Evolutionary conservation across 2,113 vertebrate species (phyloP).

Genomic region (Festucalex cinctus): DNA sequence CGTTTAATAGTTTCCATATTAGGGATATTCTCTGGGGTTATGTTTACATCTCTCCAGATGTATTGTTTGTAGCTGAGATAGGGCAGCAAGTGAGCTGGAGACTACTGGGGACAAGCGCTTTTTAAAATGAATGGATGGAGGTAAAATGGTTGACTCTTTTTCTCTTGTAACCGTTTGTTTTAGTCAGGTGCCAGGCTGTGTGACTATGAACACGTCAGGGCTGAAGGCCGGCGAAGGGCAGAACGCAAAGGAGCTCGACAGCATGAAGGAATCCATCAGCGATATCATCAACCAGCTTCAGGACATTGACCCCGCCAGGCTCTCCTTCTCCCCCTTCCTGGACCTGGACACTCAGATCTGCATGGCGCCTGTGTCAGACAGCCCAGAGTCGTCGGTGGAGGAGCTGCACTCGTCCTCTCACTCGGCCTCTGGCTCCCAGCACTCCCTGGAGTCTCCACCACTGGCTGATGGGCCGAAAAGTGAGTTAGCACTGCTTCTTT

Average conservation of each 20-base stretch:
- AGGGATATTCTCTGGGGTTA: not conserved
- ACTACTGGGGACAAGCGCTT: not conserved
- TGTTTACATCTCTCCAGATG: not conserved
- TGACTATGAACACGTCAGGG: constrained; percentile 69
- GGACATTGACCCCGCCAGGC: constrained; percentile 73
- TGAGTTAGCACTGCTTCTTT: constrained; percentile 44
- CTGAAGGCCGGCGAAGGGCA: constrained; percentile 56
- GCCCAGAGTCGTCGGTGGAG: constrained; percentile 75
- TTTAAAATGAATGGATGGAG: not conserved
- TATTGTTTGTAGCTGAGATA: not conserved
- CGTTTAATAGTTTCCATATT: not conserved
- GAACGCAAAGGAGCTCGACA: constrained; percentile 71
- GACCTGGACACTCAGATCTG: constrained; percentile 79
- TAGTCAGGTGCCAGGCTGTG: constrained; percentile 37
- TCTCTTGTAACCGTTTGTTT: not conserved
- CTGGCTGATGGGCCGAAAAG: constrained; percentile 32
- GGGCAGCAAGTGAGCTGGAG: not conserved
- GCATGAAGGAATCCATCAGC: constrained; percentile 74
- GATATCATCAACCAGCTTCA: constrained; percentile 78
- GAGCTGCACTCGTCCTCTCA: constrained; percentile 72
- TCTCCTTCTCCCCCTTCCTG: constrained; percentile 78
- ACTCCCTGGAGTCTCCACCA: constrained; percentile 58
- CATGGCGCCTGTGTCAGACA: constrained; percentile 75
- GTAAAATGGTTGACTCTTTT: no score
- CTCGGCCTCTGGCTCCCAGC: constrained; percentile 66